phyloP scores from a whole-genome alignment of 64 coral and sea anemone genomes.

The Montipora cactus region DNA sequence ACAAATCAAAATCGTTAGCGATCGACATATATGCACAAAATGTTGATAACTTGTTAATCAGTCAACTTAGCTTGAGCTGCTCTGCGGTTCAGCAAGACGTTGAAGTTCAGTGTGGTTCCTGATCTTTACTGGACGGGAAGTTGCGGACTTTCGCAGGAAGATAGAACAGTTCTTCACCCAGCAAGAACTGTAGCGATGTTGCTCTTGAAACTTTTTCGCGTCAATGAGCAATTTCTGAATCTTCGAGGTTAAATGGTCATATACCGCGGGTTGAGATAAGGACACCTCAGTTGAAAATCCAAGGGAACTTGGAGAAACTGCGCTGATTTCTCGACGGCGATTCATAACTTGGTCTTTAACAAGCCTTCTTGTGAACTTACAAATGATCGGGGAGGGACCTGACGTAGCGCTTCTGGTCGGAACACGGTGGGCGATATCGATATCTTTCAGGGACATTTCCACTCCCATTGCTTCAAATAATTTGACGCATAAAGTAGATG shows the following conservation, averaged over 20 bases:
- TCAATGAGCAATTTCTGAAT: conserved; percentile 66
- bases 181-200: conserved; percentile 61
- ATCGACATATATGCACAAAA: background rate
- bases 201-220: conserved; percentile 64
- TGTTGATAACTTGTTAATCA: background rate
- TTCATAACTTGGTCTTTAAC: background rate
- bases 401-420: background rate
- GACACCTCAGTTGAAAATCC: background rate
- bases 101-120: background rate
- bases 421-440: background rate
- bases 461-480: background rate
- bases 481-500: background rate
- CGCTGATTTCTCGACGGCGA: background rate
- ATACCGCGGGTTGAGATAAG: background rate
- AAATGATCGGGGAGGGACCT: background rate
- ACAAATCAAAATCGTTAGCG: background rate
- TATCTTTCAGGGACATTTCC: background rate
- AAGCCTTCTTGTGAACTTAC: background rate
- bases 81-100: background rate
- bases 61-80: background rate
- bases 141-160: conserved; percentile 24
- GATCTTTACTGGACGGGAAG: background rate
- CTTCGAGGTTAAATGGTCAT: conserved; percentile 56
- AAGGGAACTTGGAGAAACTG: background rate
- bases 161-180: conserved; percentile 70